Percentiles rank a stretch among this genome's conserved stretches.
Conservation (phyloP, 2,888 invertebrate genomes). For the Cephus rjabovi region DNA sequence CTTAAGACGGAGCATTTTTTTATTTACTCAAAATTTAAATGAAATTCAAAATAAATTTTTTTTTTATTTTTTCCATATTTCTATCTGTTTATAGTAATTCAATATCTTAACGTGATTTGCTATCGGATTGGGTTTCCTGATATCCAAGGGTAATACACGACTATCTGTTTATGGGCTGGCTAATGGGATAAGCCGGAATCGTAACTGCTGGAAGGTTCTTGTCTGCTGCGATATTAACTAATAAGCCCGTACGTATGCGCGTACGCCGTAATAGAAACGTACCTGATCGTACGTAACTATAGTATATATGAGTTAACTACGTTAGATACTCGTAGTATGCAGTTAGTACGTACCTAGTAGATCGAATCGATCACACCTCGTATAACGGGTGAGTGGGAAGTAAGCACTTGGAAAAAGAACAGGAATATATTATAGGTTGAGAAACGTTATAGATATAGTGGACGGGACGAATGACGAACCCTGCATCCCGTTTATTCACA, state of each 20-base stretch:
- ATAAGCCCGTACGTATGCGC: constrained; percentile 42
- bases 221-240: constrained; percentile 38
- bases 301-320: neutral
- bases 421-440: neutral
- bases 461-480: neutral
- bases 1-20: no score
- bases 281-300: neutral
- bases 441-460: neutral
- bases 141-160: constrained; percentile 53
- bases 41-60: no score
- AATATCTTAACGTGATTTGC: constrained; percentile 51
- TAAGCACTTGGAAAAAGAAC: neutral
- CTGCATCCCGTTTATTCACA: neutral
- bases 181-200: constrained; percentile 42
- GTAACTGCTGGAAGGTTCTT: constrained; percentile 31
- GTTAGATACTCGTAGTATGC: neutral
- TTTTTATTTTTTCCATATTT: fast-evolving
- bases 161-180: constrained; percentile 60
- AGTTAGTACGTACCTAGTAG: neutral
- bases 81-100: constrained; percentile 36
- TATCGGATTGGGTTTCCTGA: constrained; percentile 56
- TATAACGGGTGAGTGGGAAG: constrained; percentile 29
- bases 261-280: constrained; percentile 23
- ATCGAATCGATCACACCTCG: constrained; percentile 14
- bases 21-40: no score